Conservation (phyloP, 2,888 invertebrate genomes). For the Gasteruption jaculator region DNA sequence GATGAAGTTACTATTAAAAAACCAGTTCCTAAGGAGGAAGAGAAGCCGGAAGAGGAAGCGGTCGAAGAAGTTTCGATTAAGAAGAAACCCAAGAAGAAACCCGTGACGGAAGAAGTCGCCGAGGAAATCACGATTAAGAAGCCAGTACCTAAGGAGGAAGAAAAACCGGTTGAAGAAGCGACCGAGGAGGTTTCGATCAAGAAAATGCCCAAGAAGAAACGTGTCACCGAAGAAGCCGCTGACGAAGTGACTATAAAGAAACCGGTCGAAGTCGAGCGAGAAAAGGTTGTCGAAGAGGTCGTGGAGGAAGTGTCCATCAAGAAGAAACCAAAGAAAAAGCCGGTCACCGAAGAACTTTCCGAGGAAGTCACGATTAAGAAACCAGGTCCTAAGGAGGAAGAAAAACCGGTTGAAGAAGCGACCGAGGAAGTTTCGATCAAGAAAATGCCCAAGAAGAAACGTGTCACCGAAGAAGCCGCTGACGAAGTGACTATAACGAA, state of each 20-base stretch:
- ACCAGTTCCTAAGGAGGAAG: conserved; percentile 26
- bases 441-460: conserved; percentile 38
- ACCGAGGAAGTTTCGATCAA: conserved; percentile 51
- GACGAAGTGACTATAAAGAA: conserved; percentile 49
- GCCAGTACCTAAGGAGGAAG: conserved; percentile 25
- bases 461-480: conserved; percentile 28
- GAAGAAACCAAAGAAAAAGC: conserved; percentile 31
- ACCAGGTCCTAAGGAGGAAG: conserved; percentile 30
- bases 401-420: conserved; percentile 42
- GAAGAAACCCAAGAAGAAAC: conserved; percentile 28
- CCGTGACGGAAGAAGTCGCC: conserved; percentile 35
- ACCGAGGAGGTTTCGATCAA: conserved; percentile 53
- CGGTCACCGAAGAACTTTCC: conserved; percentile 45
- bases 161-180: conserved; percentile 23
- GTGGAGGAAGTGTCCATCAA: conserved; percentile 29
- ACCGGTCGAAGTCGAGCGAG: conserved; percentile 25
- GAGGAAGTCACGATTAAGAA: conserved; percentile 55
- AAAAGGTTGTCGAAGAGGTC: conserved; percentile 31
- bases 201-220: conserved; percentile 48
- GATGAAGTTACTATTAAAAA: conserved; percentile 36
- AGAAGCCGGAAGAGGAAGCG: conserved; percentile 40
- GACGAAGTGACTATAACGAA: conserved; percentile 37
- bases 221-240: conserved; percentile 29
- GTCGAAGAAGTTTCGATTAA: conserved; percentile 21
- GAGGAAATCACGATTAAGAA: conserved; percentile 41